These are phyloP conservation scores for Telenomus remus DNA, from an alignment of 1,140 invertebrate genomes.

Conservation along the genomic window DNA sequence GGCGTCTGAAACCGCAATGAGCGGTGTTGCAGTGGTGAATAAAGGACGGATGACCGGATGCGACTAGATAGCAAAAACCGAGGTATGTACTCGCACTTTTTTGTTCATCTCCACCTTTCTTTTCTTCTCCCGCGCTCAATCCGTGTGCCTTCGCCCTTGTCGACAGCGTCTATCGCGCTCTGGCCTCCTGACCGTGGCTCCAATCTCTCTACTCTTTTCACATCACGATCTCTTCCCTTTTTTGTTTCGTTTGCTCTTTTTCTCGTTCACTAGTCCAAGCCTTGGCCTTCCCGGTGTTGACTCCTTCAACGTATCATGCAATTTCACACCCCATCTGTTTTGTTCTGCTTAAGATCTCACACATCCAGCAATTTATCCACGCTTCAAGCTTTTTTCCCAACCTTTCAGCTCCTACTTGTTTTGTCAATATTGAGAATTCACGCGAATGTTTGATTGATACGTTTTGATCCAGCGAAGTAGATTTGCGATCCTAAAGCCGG, in stretches of 20 bases:
- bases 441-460: constrained; percentile 33
- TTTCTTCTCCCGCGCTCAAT: constrained; percentile 59
- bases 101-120: constrained; percentile 49
- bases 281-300: constrained; percentile 38
- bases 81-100: constrained; percentile 61
- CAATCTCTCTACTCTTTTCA: constrained; percentile 21
- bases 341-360: constrained; percentile 32
- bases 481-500: constrained; percentile 4
- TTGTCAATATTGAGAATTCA: constrained; percentile 34
- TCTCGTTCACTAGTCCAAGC: constrained; percentile 19
- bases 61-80: constrained; percentile 68
- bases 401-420: constrained; percentile 5
- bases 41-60: constrained; percentile 70
- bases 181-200: constrained; percentile 53
- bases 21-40: constrained; percentile 40
- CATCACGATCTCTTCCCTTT: constrained; percentile 20
- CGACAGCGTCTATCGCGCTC: constrained; percentile 43
- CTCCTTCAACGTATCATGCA: constrained; percentile 50
- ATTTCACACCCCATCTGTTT: constrained; percentile 60
- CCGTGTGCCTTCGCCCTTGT: constrained; percentile 42
- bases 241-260: constrained; percentile 19
- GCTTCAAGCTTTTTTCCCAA: constrained; percentile 19
- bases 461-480: not conserved
- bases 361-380: constrained; percentile 18
- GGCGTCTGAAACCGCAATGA: constrained; percentile 57